Evolutionary conservation across 2,113 vertebrate genomes (phyloP).

Genomic region (Leucopternis melanops): DNA sequence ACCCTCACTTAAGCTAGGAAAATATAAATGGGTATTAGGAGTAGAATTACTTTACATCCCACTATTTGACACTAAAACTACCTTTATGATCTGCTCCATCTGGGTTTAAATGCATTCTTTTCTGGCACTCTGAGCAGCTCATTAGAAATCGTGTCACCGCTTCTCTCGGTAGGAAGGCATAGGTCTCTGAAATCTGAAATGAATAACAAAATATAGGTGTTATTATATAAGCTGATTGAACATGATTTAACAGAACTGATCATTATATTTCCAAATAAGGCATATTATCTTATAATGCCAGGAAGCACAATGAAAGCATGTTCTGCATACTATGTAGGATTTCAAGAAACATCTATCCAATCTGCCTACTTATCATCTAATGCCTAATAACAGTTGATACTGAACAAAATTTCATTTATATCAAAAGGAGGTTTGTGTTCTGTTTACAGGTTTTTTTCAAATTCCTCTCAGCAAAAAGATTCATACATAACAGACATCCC

Average conservation of each 20-base stretch:
- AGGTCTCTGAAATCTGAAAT: constrained; percentile 87
- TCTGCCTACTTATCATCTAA: constrained; percentile 8
- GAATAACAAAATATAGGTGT: constrained; percentile 68
- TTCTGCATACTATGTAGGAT: constrained; percentile 50
- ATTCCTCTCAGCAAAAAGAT: constrained; percentile 9
- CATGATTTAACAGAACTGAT: constrained; percentile 56
- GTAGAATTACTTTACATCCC: constrained; percentile 61
- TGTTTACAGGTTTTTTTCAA: not conserved
- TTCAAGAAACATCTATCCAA: constrained; percentile 66
- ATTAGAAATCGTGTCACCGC: constrained; percentile 86
- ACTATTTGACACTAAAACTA: constrained; percentile 64
- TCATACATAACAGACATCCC: not conserved
- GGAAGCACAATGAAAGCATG: constrained; percentile 67
- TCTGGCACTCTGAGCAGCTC: constrained; percentile 88
- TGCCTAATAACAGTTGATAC: not conserved
- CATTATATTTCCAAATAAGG: constrained; percentile 64
- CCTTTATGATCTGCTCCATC: constrained; percentile 86
- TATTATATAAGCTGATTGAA: constrained; percentile 53
- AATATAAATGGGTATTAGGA: constrained; percentile 57
- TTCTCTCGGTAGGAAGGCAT: constrained; percentile 86
- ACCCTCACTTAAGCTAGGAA: constrained; percentile 45
- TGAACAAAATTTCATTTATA: not conserved
- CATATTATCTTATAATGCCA: constrained; percentile 57
- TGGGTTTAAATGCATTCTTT: constrained; percentile 88
- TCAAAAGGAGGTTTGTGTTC: not conserved